Evolutionary conservation across 2,888 invertebrate genomes (phyloP).

Genomic region (Cloeon dipterum): DNA sequence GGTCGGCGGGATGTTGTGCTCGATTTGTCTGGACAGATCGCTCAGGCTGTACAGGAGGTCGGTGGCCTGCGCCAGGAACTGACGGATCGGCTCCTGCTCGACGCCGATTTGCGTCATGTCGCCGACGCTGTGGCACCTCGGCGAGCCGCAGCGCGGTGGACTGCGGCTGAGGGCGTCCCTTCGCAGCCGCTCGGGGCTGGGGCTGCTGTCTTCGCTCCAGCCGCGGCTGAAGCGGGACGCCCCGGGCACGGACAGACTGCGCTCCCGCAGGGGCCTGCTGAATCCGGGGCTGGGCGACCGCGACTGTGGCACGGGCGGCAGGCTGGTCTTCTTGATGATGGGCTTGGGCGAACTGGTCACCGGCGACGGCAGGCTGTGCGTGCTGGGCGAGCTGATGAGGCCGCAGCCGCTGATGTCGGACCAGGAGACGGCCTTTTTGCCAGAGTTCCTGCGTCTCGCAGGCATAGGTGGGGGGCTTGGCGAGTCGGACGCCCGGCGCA

Average conservation of each 20-base stretch:
- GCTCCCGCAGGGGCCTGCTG: not conserved
- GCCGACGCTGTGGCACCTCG: not conserved
- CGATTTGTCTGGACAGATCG: not conserved
- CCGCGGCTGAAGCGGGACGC: not conserved
- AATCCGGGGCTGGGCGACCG: not conserved
- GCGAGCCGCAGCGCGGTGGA: slow-evolving; percentile 1
- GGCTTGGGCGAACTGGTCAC: not conserved
- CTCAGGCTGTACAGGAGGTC: not conserved
- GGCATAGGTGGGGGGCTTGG: not conserved
- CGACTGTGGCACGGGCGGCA: not conserved
- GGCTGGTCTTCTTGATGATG: not conserved
- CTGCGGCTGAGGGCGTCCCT: not conserved
- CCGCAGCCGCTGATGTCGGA: slow-evolving; percentile 1
- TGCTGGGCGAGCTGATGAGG: not conserved
- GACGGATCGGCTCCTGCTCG: not conserved
- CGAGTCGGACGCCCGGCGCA: not conserved
- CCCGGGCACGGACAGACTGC: not conserved
- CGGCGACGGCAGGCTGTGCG: not conserved
- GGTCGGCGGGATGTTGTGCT: too few species aligned
- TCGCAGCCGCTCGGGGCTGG: not conserved
- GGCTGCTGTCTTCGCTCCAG: not conserved
- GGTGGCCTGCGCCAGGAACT: not conserved
- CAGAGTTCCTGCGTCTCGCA: not conserved
- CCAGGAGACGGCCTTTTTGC: not conserved
- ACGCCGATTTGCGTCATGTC: not conserved